Evolutionary conservation across 2,888 invertebrate genomes (phyloP), one percentile per base, ranked within the genome.

Genomic region (Neoascia interrupta): DNA sequence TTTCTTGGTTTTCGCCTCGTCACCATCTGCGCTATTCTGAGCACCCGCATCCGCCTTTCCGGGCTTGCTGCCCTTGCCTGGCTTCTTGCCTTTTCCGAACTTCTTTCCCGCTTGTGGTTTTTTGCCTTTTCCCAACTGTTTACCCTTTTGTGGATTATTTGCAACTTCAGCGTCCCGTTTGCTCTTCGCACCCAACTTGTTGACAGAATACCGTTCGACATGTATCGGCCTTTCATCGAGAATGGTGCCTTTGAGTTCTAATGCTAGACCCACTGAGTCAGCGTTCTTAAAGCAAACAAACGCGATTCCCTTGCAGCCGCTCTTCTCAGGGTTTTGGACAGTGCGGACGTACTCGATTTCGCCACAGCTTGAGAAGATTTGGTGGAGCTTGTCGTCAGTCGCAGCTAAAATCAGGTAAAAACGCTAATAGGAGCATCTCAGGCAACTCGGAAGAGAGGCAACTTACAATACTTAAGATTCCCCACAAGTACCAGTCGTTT

Each of bases 321-420:
- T 85, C 0, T 84, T 84, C 1, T 85, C 85, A 8, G 28, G 2
- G 4, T 83, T 83, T 18, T 85, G 84, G 1, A 89, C 45, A 28
- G 86, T 87, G 1, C 89, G 85, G 10, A 88, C 84, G 61, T 88
- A 89, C 18, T 89, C 86, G 15, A 89, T 85, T 60, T 87, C 86
- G 0, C 89, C 89, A 56, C 88, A 88, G 60, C 84, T 86, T 1
- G 85, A 86, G 66, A 89, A 89, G 36, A 87, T 85, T 49, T 87
- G 86, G 11, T 85, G 84, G 5, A 89, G 70, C 11, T 86, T 84
- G 13, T 87, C 84, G 56, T 88, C 88, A 15, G 83, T 87, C 3
- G 87, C 85, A 47, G 85, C 89, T 88, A 19, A 3, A 83, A 81
- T 13, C 11, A 23, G 6, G 2, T 2, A 2, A 47, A 23, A 8